Evolutionary conservation across 1,140 invertebrate genomes (phyloP).

Genomic region (Sogatella furcifera): DNA sequence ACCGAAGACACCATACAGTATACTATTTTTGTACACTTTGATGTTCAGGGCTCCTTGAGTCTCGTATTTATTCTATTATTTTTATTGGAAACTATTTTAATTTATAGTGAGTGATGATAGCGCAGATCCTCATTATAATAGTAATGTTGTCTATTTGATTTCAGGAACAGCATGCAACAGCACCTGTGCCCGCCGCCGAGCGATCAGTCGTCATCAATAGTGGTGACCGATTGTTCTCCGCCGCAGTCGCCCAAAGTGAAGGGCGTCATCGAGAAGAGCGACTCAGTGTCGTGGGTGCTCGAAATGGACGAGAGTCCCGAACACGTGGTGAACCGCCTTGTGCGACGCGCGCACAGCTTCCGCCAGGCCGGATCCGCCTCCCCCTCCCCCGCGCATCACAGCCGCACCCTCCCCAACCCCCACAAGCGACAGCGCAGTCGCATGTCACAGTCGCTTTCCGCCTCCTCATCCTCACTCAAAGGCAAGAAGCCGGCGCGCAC

Average conservation of each 20-base stretch:
- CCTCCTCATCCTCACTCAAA: neutral
- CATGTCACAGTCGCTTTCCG: constrained; percentile 5
- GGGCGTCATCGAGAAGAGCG: constrained; percentile 67
- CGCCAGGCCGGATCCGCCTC: constrained; percentile 10
- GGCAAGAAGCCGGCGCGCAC: constrained; percentile 3
- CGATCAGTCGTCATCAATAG: neutral
- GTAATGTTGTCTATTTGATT: no score
- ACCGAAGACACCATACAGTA: no score
- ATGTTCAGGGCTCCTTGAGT: no score
- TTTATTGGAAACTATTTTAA: no score
- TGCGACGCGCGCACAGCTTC: constrained; percentile 24
- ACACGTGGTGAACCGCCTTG: constrained; percentile 27
- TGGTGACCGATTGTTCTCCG: neutral
- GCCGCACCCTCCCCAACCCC: constrained; percentile 7
- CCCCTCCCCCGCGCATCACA: constrained; percentile 5
- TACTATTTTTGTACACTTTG: no score
- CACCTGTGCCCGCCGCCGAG: neutral
- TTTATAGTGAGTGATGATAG: no score
- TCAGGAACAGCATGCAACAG: constrained; percentile 1
- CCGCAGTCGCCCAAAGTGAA: constrained; percentile 43
- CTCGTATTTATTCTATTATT: no score
- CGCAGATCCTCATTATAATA: no score
- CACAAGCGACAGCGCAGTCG: constrained; percentile 12
- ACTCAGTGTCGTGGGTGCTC: constrained; percentile 71
- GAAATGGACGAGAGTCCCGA: constrained; percentile 64